Evolutionary conservation across 2,113 vertebrate genomes (phyloP), one percentile per base, ranked within the genome.

Genomic region (Pipa parva): DNA sequence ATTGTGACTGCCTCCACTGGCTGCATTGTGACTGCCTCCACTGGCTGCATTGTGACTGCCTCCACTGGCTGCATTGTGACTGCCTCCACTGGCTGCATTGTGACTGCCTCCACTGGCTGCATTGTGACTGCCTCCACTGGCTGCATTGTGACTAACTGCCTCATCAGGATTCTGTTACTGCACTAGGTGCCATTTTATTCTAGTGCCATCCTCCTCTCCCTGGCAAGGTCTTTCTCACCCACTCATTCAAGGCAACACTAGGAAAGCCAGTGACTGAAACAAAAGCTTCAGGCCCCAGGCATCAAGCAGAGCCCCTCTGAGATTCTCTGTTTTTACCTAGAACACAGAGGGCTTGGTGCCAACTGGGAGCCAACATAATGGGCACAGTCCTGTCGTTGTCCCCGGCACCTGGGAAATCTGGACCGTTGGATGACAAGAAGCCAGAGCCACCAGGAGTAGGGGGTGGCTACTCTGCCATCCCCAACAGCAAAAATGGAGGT

Each of bases 311-410:
- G 29, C 45, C 42, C 63, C 21, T 73, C 63, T 31, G 63, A 63
- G 54, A 71, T 49, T 29, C 54, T 18, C 33, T 27, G 70, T 65
- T 59, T 56, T 69, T 63, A 65, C 58, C 31, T n/a, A n/a, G n/a
- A n/a, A n/a, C n/a, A n/a, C n/a, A n/a, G n/a, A n/a, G 22, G 15
- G 72, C 72, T 72, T 76, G 74, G 76, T 69, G 78, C 72, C 71
- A 52, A 74, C 81, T 74, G 69, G 58, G 58, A 72, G 58, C 71
- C 76, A 63, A 71, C 77, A 86, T 81, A 81, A 98, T 98, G 96
- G 96, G 96, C 59, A 95, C 95, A 71, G 92, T 94, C 66, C 88
- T 98, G 60, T 98, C 95, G 3, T 85, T 98, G 61, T 93, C 92
- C 9, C 93, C 94, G 15, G 71, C 77, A 18, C 71, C 74, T 4